A percentile compares a stretch with the other conserved stretches of the same genome.
These are phyloP conservation scores for Caenorhabditis zanzibari DNA, from an alignment of 2,888 invertebrate genomes.

Conservation along the genomic window DNA sequence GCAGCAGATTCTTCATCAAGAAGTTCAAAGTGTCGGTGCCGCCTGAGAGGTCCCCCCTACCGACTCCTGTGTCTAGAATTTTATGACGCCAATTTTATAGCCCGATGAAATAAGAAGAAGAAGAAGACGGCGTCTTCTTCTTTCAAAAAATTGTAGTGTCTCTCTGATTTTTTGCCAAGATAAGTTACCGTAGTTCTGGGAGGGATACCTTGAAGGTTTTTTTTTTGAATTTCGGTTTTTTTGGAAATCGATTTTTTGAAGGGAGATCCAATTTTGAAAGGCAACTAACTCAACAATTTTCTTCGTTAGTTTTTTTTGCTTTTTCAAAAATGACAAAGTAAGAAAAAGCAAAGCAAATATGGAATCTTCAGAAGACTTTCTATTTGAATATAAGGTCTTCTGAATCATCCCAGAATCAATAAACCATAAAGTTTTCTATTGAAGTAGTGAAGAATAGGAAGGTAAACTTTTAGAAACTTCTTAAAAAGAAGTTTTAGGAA, in stretches of 20 bases:
- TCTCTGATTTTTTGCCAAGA: conserved; percentile 44
- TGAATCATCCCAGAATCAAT: conserved; percentile 49
- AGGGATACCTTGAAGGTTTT: not conserved
- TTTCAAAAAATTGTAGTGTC: conserved; percentile 3
- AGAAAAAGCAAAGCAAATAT: conserved; percentile 13
- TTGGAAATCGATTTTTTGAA: not conserved
- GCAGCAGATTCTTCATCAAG: conserved; percentile 49
- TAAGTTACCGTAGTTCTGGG: conserved; percentile 48
- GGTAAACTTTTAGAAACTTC: not conserved
- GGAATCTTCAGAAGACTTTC: not conserved
- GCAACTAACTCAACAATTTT: not conserved
- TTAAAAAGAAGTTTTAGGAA: not conserved
- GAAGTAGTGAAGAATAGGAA: conserved; percentile 2
- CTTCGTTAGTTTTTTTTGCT: not conserved
- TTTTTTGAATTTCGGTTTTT: conserved; percentile 29
- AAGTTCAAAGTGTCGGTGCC: conserved; percentile 57
- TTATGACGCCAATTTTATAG: conserved; percentile 52
- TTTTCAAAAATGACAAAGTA: conserved; percentile 1
- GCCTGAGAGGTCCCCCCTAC: conserved; percentile 14
- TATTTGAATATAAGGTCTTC: conserved; percentile 17
- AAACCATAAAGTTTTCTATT: conserved; percentile 38
- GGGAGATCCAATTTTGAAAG: not conserved
- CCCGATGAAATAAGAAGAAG: conserved; percentile 11
- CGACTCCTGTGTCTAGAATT: conserved; percentile 49
- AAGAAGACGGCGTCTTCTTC: conserved; percentile 26